phyloP scores from a whole-genome alignment of 2,113 vertebrate species.

The Pollachius pollachius region DNA sequence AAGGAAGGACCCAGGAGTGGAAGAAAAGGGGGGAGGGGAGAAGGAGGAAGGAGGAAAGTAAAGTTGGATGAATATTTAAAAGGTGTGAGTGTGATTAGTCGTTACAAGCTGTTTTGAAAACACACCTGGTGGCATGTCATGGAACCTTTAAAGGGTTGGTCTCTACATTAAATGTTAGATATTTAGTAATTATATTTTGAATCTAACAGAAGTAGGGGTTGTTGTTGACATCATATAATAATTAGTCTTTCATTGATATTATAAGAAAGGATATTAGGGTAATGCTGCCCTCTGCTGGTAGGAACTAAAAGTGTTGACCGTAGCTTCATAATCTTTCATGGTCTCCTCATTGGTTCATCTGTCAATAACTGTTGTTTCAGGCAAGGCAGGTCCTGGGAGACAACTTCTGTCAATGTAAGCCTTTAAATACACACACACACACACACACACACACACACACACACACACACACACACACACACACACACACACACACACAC shows the following conservation, averaged over 20 bases:
- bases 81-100: too few species aligned
- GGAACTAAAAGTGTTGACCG: not conserved
- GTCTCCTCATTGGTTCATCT: not conserved
- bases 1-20: constrained; percentile 50
- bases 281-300: constrained; percentile 52
- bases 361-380: constrained; percentile 53
- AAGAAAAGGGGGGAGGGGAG: not conserved
- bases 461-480: not conserved
- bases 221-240: not conserved
- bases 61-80: not conserved
- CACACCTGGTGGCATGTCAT: too few species aligned
- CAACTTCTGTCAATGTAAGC: constrained; percentile 82
- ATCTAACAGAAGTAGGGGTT: not conserved
- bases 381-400: constrained; percentile 88
- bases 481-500: not conserved
- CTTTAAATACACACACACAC: not conserved
- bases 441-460: not conserved
- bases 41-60: too few species aligned
- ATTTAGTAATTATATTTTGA: too few species aligned
- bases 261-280: not conserved
- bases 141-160: too few species aligned
- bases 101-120: too few species aligned
- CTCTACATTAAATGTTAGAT: too few species aligned
- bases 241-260: too few species aligned
- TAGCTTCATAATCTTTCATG: too few species aligned